A percentile compares a stretch with the other conserved stretches of the same genome.
These are phyloP conservation scores for Syrista parreyssii DNA, from an alignment of 2,888 invertebrate genomes.

Conservation along the genomic window DNA sequence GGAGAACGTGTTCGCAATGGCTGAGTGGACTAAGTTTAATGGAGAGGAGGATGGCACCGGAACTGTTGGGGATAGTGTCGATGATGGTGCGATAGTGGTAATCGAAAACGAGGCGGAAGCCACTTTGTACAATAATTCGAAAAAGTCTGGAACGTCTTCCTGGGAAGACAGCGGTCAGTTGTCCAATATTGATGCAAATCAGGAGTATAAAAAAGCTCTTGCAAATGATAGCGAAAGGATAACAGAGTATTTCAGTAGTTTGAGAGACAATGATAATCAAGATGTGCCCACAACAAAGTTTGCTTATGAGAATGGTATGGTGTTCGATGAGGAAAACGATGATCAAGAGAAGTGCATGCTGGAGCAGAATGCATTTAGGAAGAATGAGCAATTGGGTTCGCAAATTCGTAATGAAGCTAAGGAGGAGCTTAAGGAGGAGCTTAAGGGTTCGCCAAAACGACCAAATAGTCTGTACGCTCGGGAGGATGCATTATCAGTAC, in stretches of 20 bases:
- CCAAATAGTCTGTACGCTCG: slow-evolving; percentile 42
- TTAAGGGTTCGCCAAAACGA: slow-evolving; percentile 38
- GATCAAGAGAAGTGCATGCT: slow-evolving; percentile 9
- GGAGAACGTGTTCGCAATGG: slow-evolving; percentile 42
- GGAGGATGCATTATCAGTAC: slow-evolving; percentile 29
- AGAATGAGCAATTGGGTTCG: slow-evolving; percentile 22
- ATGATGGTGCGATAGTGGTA: not conserved
- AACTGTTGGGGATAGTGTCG: not conserved
- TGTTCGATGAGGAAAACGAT: slow-evolving; percentile 22
- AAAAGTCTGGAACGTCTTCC: not conserved
- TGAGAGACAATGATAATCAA: not conserved
- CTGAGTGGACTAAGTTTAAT: slow-evolving; percentile 58
- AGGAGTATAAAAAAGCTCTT: slow-evolving; percentile 19
- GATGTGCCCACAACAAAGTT: not conserved
- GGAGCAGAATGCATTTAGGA: slow-evolving; percentile 16
- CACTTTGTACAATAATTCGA: not conserved
- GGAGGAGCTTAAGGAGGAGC: slow-evolving; percentile 44
- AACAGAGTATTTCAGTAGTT: slow-evolving; percentile 3
- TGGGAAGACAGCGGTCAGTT: slow-evolving; percentile 9
- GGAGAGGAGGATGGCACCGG: slow-evolving; percentile 32
- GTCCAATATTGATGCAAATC: slow-evolving; percentile 5
- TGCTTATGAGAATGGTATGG: slow-evolving; percentile 36
- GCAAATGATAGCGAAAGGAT: slow-evolving; percentile 11
- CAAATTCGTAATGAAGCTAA: slow-evolving; percentile 48
- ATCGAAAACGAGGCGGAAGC: not conserved